Conservation (phyloP, 2,797 vertebrate species). For the Leptodactylus fallax region DNA sequence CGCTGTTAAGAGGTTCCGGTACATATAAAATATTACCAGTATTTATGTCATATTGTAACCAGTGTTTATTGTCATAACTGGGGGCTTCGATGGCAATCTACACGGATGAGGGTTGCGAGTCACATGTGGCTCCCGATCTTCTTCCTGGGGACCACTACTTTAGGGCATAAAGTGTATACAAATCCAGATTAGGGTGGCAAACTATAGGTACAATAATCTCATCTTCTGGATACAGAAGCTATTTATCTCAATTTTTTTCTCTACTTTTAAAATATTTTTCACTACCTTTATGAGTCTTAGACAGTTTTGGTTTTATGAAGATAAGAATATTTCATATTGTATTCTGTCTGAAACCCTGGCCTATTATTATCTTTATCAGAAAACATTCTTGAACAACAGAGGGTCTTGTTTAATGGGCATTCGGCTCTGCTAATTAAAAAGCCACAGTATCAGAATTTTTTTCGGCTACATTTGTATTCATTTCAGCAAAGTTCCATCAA, state of each 20-base stretch:
- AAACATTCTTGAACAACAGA: neutral
- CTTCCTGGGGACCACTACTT: no score
- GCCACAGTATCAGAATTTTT: neutral
- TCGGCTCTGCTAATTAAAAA: slow-evolving; percentile 24
- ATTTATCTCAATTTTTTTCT: neutral
- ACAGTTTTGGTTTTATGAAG: neutral
- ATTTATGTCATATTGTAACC: no score
- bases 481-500: slow-evolving; percentile 23
- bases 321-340: neutral
- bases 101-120: no score
- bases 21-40: no score
- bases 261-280: neutral
- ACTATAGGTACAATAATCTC: neutral
- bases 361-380: neutral
- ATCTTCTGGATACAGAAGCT: neutral
- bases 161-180: no score
- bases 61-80: no score
- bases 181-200: neutral
- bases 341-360: neutral
- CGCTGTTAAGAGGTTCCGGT: no score
- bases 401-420: neutral
- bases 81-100: no score
- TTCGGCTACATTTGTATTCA: slow-evolving; percentile 25
- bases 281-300: neutral
- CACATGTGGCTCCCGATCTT: no score